Percentiles rank a stretch among this genome's conserved stretches.
Evolutionary conservation across 2,888 invertebrate genomes (phyloP).

Genomic region (Marronus borbonicus): DNA sequence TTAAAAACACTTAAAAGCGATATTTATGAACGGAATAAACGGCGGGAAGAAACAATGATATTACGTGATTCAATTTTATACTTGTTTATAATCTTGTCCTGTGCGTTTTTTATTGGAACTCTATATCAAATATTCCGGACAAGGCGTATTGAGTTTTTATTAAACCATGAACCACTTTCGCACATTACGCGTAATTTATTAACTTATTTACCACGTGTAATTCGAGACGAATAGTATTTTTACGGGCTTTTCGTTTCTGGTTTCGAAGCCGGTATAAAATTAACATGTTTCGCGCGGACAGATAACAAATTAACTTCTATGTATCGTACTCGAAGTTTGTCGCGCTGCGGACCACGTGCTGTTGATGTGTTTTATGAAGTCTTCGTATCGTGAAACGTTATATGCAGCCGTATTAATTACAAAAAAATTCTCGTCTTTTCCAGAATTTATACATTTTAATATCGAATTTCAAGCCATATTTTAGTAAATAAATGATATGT

Average conservation of each 20-base stretch:
- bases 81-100: slow-evolving; percentile 27
- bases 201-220: background rate
- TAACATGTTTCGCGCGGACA: slow-evolving; percentile 11
- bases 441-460: background rate
- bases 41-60: slow-evolving; percentile 32
- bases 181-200: background rate
- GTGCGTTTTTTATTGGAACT: slow-evolving; percentile 18
- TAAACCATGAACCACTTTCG: background rate
- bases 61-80: slow-evolving; percentile 38
- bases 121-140: slow-evolving; percentile 18
- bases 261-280: slow-evolving; percentile 29
- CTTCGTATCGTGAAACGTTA: slow-evolving; percentile 10
- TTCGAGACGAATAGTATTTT: slow-evolving; percentile 21
- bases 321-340: background rate
- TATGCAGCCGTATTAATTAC: slow-evolving; percentile 21
- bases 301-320: slow-evolving; percentile 24
- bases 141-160: background rate
- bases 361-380: slow-evolving; percentile 33
- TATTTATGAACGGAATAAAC: slow-evolving; percentile 39
- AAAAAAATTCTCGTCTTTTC: background rate
- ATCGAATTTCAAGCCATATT: background rate
- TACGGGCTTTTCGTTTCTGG: slow-evolving; percentile 17
- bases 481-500: no score
- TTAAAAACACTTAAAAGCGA: slow-evolving; percentile 40
- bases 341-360: slow-evolving; percentile 18